Conservation (phyloP, 2,797 vertebrate species). For the Sparus aurata region DNA sequence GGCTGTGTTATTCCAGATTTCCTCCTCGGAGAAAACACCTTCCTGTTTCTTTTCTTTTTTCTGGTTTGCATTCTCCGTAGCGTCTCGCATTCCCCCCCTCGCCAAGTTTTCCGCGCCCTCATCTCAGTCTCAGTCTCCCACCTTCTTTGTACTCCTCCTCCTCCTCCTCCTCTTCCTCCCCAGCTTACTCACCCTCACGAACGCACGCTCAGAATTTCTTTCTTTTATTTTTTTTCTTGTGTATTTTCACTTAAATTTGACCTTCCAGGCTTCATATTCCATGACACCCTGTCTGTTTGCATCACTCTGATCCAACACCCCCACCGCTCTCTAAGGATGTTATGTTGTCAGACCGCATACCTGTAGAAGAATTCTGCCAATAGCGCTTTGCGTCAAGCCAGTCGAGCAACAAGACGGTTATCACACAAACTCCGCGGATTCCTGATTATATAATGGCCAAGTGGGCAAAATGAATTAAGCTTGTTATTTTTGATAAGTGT, state of each 20-base stretch:
- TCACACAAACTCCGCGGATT: slow-evolving; percentile 50
- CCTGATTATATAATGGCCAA: slow-evolving; percentile 53
- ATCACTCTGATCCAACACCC: slow-evolving; percentile 79
- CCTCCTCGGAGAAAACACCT: slow-evolving; percentile 30
- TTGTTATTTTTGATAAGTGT: slow-evolving; percentile 42
- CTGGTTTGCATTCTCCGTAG: slow-evolving; percentile 22
- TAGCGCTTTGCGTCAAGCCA: slow-evolving; percentile 66
- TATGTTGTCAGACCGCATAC: slow-evolving; percentile 70
- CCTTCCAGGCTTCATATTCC: slow-evolving; percentile 80
- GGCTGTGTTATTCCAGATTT: slow-evolving; percentile 11
- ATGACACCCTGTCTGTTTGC: slow-evolving; percentile 83
- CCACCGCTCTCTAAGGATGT: slow-evolving; percentile 66
- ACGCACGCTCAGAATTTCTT: slow-evolving; percentile 21
- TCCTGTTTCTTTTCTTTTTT: slow-evolving; percentile 6
- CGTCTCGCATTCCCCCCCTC: slow-evolving; percentile 10
- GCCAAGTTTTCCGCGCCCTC: slow-evolving; percentile 20
- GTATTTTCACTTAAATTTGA: slow-evolving; percentile 71
- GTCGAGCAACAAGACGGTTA: slow-evolving; percentile 52
- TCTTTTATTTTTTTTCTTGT: background rate
- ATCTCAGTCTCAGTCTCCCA: slow-evolving; percentile 25
- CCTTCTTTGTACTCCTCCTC: slow-evolving; percentile 37
- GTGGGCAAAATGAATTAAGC: slow-evolving; percentile 48
- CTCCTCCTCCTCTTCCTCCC: slow-evolving; percentile 18
- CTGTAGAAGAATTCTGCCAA: slow-evolving; percentile 80
- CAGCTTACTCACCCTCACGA: slow-evolving; percentile 47